phyloP scores from a whole-genome alignment of 1,140 invertebrate genomes.

The Chrysoperla carnea region DNA sequence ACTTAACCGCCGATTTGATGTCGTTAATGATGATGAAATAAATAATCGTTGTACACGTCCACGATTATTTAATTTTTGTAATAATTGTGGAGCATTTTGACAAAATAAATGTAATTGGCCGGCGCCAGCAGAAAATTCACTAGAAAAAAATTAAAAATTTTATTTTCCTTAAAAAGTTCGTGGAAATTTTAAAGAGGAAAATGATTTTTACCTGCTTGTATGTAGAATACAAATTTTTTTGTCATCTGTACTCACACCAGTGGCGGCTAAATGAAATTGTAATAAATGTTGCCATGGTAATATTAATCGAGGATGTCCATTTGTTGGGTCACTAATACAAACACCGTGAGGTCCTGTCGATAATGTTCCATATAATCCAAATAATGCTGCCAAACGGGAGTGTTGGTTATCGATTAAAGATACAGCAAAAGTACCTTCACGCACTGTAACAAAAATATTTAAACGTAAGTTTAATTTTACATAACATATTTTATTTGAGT shows the following conservation, averaged over 20 bases:
- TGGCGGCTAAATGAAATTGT: constrained; percentile 28
- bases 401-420: constrained; percentile 33
- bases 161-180: not conserved
- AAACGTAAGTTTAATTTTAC: not conserved
- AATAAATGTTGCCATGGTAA: constrained; percentile 32
- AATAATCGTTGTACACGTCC: constrained; percentile 18
- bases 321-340: constrained; percentile 26
- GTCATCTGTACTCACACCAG: constrained; percentile 27
- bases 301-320: constrained; percentile 22
- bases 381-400: constrained; percentile 28
- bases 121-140: constrained; percentile 26
- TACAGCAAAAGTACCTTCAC: constrained; percentile 23
- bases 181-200: not conserved
- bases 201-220: constrained; percentile 22
- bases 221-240: constrained; percentile 31
- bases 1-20: constrained; percentile 22
- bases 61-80: constrained; percentile 25
- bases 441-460: constrained; percentile 12
- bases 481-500: not conserved
- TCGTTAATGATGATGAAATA: constrained; percentile 9
- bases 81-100: constrained; percentile 20
- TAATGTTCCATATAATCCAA: constrained; percentile 31
- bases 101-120: constrained; percentile 32
- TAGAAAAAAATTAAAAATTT: constrained; percentile 6
- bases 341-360: constrained; percentile 24